Base-by-base conservation (phyloP, 2,113 vertebrate species). In the Sceloporus tristichus region DNA sequence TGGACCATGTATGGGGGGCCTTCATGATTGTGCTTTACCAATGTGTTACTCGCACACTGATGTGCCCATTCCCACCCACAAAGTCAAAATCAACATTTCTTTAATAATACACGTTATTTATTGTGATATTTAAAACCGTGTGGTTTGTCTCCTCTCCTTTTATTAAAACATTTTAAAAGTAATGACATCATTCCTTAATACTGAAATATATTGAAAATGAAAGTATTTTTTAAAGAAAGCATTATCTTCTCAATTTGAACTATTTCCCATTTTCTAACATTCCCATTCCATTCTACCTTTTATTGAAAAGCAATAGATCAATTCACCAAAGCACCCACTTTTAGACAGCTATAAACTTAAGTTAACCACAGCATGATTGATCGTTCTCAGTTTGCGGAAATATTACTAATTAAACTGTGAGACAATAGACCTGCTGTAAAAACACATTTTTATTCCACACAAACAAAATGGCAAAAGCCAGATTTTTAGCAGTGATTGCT, bases 371-470 rank as follows among this genome's bases (percentile, higher is more conserved):
- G 53, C 0, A 3, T 90, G 91, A 94, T 91, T 88, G 90, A 93
- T 94, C 86, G 87, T 79, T 56, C 79, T 89, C 94, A 91, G 76
- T 73, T n/a, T 70, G 88, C 85, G 79, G 62, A 93, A 92, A 89
- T 89, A 13, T 92, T 94, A 92, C 80, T 93, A 95, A 94, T 96
- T 95, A 92, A 96, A 93, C 59, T 7, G 0, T 91, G 86, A 88
- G 92, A 90, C 53, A 86, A 90, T 94, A 91, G 78, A 85, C 86
- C 91, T 83, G 54, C 78, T 94, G 83, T 85, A 87, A 93, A 86
- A 92, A 85, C 80, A 92, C 16, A 70, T 8, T 93, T 95, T 94
- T 54, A 87, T 93, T 95, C 93, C 92, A 87, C 74, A 59, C 88
- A 65, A 48, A n/a, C 76, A 34, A 87, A 34, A 1, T 79, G 14